Base-by-base conservation (phyloP, 2,797 vertebrate genomes). In the Acanthurus tractus region DNA sequence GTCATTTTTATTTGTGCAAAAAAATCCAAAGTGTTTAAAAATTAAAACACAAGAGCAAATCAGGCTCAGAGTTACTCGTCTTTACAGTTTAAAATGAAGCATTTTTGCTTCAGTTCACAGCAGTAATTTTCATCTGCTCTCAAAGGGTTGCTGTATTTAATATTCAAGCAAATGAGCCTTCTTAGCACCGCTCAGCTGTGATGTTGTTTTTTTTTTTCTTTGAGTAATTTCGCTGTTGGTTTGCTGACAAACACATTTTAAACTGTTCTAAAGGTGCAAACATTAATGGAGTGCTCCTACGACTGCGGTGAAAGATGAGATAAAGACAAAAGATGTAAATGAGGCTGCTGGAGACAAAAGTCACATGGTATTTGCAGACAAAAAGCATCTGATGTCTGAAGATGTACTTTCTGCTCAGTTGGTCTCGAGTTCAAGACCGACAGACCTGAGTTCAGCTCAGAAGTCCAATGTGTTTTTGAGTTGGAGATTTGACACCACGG, bases 401-500 rank as follows among this genome's bases (percentile, higher is more conserved):
- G 63, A 63, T 74, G 62, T 25, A 44, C 68, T 73, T 65, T 84
- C 38, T 62, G 61, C 65, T 72, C 48, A 55, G 15, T 17, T 64
- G 57, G 59, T 18, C 67, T 81, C 2, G 0, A 79, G 63, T 73
- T 29, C 13, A 67, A 10, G 42, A 64, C 57, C 77, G 73, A 81
- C 70, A 73, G 53, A 56, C 48, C 67, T 78, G 56, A 87, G 58
- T 62, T 63, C 45, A 44, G 40, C 54, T 77, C 66, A 79, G 76
- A 77, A 58, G 68, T 83, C 70, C 22, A 3, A 22, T 22, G 62
- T 58, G 49, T 86, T 65, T 88, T 82, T 84, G 57, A 84, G 63
- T 57, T 69, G 4, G 18, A 81, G 54, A 80, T 84, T 79, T 83
- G 66, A 87, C 53, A 59, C 57, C 54, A 48, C 50, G 22, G 22